Percentiles rank a stretch among this genome's conserved stretches.
These are phyloP conservation scores for Glaucomys volans DNA, from an alignment of 2,113 vertebrate species.

Conservation along the genomic window DNA sequence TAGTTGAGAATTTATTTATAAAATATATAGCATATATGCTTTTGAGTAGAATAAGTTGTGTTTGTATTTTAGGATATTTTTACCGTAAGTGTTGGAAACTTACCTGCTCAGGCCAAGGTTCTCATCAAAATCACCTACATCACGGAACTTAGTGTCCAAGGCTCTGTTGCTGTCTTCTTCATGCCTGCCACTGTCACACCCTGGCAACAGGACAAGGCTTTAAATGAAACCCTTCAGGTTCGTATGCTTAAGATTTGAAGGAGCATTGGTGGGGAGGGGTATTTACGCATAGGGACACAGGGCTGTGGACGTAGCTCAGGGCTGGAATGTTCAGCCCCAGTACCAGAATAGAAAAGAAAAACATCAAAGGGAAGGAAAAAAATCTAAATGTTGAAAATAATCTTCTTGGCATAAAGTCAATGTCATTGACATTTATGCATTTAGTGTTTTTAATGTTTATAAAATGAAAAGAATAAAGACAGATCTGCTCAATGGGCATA, in stretches of 20 bases:
- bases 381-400: not conserved
- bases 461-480: constrained; percentile 42
- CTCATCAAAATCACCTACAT: constrained; percentile 94
- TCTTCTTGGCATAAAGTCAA: not conserved
- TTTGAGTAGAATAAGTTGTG: constrained; percentile 22
- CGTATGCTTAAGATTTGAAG: constrained; percentile 47
- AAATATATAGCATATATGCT: not conserved
- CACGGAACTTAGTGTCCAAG: constrained; percentile 88
- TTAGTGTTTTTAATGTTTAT: not conserved
- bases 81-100: constrained; percentile 93
- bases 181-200: constrained; percentile 91
- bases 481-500: not conserved
- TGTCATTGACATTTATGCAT: not conserved
- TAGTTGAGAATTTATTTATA: not conserved
- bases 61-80: constrained; percentile 90
- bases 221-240: constrained; percentile 93
- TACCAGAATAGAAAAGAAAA: not conserved
- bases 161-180: constrained; percentile 85
- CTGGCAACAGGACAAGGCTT: constrained; percentile 90
- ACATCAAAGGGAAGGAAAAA: not conserved
- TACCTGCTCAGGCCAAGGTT: constrained; percentile 89
- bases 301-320: not conserved
- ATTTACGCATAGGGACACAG: not conserved
- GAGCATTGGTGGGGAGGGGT: constrained; percentile 5
- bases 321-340: not conserved